A percentile compares a stretch with the other conserved stretches of the same genome.
phyloP scores from a whole-genome alignment of 2,888 invertebrate genomes.

The Nephrotoma flavescens region DNA sequence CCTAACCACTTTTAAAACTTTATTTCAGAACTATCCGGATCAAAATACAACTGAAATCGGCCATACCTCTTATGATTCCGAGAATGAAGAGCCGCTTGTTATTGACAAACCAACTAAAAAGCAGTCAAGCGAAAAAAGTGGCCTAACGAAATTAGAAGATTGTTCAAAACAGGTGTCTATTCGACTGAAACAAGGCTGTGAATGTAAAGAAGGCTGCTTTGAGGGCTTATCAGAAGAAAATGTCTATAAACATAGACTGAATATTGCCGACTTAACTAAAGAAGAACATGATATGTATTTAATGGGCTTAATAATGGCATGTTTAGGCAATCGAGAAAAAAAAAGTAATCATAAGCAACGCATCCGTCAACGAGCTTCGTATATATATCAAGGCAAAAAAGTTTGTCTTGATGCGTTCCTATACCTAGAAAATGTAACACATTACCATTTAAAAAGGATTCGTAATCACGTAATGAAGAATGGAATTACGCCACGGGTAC shows the following conservation, averaged over 20 bases:
- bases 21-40: slow-evolving; percentile 4
- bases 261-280: slow-evolving; percentile 65
- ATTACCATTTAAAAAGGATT: slow-evolving; percentile 62
- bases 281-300: slow-evolving; percentile 73
- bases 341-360: slow-evolving; percentile 57
- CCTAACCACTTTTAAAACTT: neutral
- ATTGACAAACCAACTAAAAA: neutral
- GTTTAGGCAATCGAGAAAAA: slow-evolving; percentile 46
- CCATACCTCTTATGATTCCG: neutral
- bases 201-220: slow-evolving; percentile 65
- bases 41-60: neutral
- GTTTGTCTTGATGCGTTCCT: slow-evolving; percentile 66
- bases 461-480: slow-evolving; percentile 65
- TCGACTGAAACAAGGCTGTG: slow-evolving; percentile 55
- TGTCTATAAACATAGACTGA: slow-evolving; percentile 59
- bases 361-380: slow-evolving; percentile 55
- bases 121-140: neutral
- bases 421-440: slow-evolving; percentile 65
- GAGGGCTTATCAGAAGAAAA: slow-evolving; percentile 57
- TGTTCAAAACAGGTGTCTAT: slow-evolving; percentile 53
- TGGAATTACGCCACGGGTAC: slow-evolving; percentile 61
- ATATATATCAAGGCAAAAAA: slow-evolving; percentile 61
- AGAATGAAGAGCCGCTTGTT: neutral
- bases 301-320: slow-evolving; percentile 75
- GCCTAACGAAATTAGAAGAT: slow-evolving; percentile 37